phyloP scores from a whole-genome alignment of 2,113 vertebrate species.

The Nannospalax galili region DNA sequence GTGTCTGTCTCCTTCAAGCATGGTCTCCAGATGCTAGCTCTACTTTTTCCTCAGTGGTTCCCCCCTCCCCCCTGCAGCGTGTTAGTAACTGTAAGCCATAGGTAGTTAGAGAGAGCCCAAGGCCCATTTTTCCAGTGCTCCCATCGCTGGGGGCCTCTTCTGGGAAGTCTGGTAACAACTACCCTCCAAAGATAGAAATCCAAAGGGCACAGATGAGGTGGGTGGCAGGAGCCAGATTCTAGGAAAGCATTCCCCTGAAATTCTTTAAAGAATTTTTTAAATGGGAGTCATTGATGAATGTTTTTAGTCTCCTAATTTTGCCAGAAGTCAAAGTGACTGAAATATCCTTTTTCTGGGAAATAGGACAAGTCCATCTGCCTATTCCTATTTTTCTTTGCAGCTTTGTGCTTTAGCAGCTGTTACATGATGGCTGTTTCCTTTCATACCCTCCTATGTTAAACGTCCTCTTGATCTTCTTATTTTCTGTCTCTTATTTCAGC shows the following conservation, averaged over 20 bases:
- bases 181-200: background rate
- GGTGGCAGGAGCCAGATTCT: background rate
- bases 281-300: background rate
- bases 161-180: background rate
- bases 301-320: background rate
- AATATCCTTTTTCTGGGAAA: background rate
- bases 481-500: background rate
- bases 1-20: background rate
- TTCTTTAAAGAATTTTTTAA: background rate
- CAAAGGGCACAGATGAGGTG: background rate
- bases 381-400: background rate
- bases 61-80: background rate
- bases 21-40: background rate
- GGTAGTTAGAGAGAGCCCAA: background rate
- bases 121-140: background rate
- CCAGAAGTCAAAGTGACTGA: background rate
- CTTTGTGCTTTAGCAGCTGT: background rate
- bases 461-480: background rate
- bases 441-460: background rate
- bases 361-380: background rate
- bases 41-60: background rate
- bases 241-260: background rate
- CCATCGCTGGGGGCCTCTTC: background rate
- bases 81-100: background rate
- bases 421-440: background rate